These are phyloP conservation scores for Andrena fulva DNA, from an alignment of 2,888 invertebrate species.

Conservation along the genomic window DNA sequence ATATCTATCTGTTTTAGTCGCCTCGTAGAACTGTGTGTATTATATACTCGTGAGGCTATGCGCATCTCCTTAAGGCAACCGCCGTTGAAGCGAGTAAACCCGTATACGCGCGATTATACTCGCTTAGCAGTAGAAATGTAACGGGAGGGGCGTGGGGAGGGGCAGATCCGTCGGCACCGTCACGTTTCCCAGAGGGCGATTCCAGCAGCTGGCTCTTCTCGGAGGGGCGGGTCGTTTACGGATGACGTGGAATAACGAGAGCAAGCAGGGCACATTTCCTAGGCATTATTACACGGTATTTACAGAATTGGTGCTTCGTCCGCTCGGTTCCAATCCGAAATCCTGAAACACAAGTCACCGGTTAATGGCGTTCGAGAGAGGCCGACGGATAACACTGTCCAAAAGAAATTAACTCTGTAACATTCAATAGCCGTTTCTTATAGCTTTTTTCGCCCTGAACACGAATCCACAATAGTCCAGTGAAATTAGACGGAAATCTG, in stretches of 20 bases:
- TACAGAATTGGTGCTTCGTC: conserved; percentile 78
- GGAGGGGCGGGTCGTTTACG: conserved; percentile 19
- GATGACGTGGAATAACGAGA: conserved; percentile 63
- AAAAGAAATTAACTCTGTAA: no score
- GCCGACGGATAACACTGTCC: no score
- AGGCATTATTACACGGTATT: conserved; percentile 83
- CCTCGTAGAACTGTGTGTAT: conserved; percentile 25
- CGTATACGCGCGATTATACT: conserved; percentile 52
- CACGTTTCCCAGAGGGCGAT: conserved; percentile 14
- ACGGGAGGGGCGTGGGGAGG: neutral
- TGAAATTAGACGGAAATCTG: no score
- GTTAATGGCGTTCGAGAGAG: neutral
- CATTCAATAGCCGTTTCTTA: no score
- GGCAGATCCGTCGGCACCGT: conserved; percentile 24
- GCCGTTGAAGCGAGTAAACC: conserved; percentile 46
- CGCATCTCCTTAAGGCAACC: conserved; percentile 52
- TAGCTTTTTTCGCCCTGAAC: no score
- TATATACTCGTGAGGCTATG: conserved; percentile 34
- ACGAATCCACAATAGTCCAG: no score
- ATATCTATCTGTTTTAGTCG: conserved; percentile 12
- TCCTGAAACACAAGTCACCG: conserved; percentile 75
- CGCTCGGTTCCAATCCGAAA: conserved; percentile 74
- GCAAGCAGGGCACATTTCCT: conserved; percentile 75
- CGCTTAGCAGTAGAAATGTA: conserved; percentile 53
- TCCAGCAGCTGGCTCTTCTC: conserved; percentile 5